Evolutionary conservation across 2,888 invertebrate genomes (phyloP).

Genomic region (Idaea straminata): DNA sequence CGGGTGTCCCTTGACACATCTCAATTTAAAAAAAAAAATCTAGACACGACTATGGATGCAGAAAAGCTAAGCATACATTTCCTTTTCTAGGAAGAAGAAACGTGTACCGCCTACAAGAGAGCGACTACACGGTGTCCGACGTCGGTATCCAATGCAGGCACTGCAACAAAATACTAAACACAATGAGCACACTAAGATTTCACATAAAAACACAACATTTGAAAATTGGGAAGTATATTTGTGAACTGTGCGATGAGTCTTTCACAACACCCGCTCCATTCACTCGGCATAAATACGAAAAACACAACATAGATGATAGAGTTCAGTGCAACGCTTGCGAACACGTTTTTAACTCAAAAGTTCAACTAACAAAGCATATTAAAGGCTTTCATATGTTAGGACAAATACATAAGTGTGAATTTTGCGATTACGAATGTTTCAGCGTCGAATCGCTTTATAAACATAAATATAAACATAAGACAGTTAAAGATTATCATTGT

Average conservation of each 20-base stretch:
- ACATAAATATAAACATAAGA: slow-evolving; percentile 64
- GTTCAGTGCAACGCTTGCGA: slow-evolving; percentile 64
- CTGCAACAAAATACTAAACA: neutral
- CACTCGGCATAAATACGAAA: slow-evolving; percentile 48
- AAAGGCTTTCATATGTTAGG: slow-evolving; percentile 67
- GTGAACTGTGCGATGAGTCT: neutral
- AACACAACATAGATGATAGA: slow-evolving; percentile 57
- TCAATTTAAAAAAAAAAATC: too few species aligned
- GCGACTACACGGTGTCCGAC: neutral
- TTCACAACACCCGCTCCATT: neutral
- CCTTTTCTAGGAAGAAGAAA: neutral
- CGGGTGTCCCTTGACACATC: too few species aligned
- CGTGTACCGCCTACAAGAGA: neutral
- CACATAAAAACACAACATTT: neutral
- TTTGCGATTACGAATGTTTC: slow-evolving; percentile 61
- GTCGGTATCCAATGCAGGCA: neutral
- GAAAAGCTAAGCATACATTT: neutral
- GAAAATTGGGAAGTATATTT: neutral
- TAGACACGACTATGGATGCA: too few species aligned
- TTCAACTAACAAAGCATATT: slow-evolving; percentile 52
- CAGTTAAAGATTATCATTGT: slow-evolving; percentile 65
- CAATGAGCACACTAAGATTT: neutral
- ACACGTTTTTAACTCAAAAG: slow-evolving; percentile 52
- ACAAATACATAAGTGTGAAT: slow-evolving; percentile 51
- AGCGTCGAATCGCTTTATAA: slow-evolving; percentile 53